Evolutionary conservation across 2,888 invertebrate genomes (phyloP).

Genomic region (Serripes groenlandicus): DNA sequence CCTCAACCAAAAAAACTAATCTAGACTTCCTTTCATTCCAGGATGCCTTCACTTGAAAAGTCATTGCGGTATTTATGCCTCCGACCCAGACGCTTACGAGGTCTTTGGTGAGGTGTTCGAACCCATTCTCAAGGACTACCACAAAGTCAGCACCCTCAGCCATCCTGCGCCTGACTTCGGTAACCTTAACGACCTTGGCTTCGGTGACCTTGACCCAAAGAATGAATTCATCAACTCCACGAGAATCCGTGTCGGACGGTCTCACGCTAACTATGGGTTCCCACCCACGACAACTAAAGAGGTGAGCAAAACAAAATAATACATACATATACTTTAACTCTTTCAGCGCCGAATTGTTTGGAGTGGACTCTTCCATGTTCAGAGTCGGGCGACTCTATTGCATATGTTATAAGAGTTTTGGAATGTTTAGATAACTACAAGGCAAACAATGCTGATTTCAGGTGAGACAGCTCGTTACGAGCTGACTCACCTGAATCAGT

Average conservation of each 20-base stretch:
- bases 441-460: too few species aligned
- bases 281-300: slow-evolving; percentile 92
- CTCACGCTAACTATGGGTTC: slow-evolving; percentile 80
- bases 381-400: too few species aligned
- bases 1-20: too few species aligned
- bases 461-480: too few species aligned
- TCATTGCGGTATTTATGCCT: slow-evolving; percentile 88
- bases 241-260: slow-evolving; percentile 82
- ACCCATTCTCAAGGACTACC: slow-evolving; percentile 87
- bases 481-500: too few species aligned
- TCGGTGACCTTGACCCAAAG: slow-evolving; percentile 93
- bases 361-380: too few species aligned
- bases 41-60: slow-evolving; percentile 98
- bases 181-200: slow-evolving; percentile 93
- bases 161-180: slow-evolving; percentile 96
- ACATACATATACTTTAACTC: too few species aligned
- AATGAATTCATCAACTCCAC: slow-evolving; percentile 90
- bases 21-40: slow-evolving; percentile 86
- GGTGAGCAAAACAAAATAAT: too few species aligned
- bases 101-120: slow-evolving; percentile 77
- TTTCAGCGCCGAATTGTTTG: too few species aligned
- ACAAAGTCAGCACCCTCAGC: slow-evolving; percentile 87
- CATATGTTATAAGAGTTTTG: too few species aligned
- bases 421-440: too few species aligned
- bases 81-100: slow-evolving; percentile 80